A percentile compares a stretch with the other conserved stretches of the same genome.
Conservation (phyloP, 2,888 invertebrate species). For the Tachina grossa region DNA sequence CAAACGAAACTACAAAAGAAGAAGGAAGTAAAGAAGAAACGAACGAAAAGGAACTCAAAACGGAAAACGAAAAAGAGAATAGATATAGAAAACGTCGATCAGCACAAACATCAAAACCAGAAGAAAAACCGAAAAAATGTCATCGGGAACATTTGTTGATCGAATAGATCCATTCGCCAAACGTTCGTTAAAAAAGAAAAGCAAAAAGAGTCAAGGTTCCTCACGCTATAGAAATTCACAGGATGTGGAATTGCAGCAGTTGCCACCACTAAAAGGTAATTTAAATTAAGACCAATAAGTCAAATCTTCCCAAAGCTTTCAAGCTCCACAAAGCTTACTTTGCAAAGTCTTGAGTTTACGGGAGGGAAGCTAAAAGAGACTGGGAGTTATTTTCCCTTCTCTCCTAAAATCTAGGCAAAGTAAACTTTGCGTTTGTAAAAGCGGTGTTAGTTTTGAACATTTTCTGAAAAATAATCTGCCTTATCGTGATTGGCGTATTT, state of each 20-base stretch:
- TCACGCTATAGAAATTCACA: slow-evolving; percentile 99
- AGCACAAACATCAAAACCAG: slow-evolving; percentile 64
- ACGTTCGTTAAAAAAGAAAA: slow-evolving; percentile 98
- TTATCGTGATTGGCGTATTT: too few relatives aligned
- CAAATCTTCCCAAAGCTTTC: neutral
- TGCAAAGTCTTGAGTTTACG: neutral
- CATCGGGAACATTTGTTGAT: slow-evolving; percentile 97
- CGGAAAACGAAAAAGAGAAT: slow-evolving; percentile 11
- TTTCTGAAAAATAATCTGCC: too few relatives aligned
- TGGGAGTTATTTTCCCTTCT: too few relatives aligned
- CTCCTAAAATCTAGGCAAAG: too few relatives aligned
- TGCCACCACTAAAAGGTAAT: slow-evolving; percentile 98
- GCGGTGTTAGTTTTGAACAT: too few relatives aligned
- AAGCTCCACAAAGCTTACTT: too few relatives aligned
- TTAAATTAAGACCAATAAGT: neutral
- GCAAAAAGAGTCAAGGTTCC: slow-evolving; percentile 99
- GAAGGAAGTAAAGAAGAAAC: slow-evolving; percentile 15
- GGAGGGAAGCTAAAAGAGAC: neutral
- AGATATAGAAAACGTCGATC: slow-evolving; percentile 38
- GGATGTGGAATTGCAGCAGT: slow-evolving; percentile 97
- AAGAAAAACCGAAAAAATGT: slow-evolving; percentile 81
- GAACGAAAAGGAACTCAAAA: slow-evolving; percentile 28
- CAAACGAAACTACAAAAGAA: slow-evolving; percentile 27
- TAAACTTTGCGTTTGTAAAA: too few relatives aligned
- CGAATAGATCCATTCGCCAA: slow-evolving; percentile 99